phyloP scores from a whole-genome alignment of 1,140 invertebrate species.

The Tribolium madens region DNA sequence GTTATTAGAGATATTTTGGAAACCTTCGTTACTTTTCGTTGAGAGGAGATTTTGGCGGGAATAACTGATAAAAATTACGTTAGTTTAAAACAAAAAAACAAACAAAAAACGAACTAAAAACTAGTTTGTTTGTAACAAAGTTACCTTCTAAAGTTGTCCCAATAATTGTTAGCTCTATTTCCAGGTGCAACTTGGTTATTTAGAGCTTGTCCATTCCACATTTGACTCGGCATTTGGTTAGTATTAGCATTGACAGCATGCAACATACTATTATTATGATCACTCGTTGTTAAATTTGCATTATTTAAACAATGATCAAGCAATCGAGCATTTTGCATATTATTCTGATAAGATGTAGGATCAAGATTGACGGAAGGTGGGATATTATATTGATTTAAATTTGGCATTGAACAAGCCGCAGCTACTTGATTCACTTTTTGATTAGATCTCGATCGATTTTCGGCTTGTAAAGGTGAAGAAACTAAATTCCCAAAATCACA shows the following conservation, averaged over 20 bases:
- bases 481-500: conserved; percentile 20
- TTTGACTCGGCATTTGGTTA: conserved; percentile 60
- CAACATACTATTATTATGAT: conserved; percentile 56
- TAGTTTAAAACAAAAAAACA: conserved; percentile 11
- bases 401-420: conserved; percentile 59
- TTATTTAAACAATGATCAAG: conserved; percentile 60
- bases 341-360: conserved; percentile 52
- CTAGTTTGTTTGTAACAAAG: not conserved
- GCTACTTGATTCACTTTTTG: conserved; percentile 59
- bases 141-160: conserved; percentile 92
- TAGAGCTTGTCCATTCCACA: conserved; percentile 70
- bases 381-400: conserved; percentile 58
- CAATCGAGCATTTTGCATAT: conserved; percentile 54
- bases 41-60: conserved; percentile 88
- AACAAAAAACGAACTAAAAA: conserved; percentile 29
- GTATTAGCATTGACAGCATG: conserved; percentile 55
- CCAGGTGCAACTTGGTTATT: conserved; percentile 91
- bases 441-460: conserved; percentile 37
- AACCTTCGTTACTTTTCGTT: conserved; percentile 75
- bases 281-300: conserved; percentile 35
- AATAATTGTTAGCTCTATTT: conserved; percentile 90
- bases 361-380: conserved; percentile 52
- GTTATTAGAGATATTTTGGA: conserved; percentile 54
- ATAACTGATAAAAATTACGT: conserved; percentile 70
- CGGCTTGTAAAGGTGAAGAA: conserved; percentile 27